phyloP scores from a whole-genome alignment of 1,140 invertebrate species.

The Ericerus pela region DNA sequence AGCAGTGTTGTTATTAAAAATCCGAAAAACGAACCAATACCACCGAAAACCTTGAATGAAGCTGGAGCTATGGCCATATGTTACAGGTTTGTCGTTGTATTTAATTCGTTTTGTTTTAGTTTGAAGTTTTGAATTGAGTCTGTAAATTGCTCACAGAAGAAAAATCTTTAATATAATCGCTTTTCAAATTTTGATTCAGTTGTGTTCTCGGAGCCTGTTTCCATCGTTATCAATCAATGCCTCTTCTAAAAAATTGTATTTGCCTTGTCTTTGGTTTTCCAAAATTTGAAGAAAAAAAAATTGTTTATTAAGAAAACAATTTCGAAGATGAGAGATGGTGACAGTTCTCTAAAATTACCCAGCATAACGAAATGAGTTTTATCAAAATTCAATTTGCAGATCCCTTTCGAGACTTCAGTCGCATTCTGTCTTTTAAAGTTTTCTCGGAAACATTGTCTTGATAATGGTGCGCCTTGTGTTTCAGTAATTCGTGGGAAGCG shows the following conservation, averaged over 20 bases:
- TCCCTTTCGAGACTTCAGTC: not conserved
- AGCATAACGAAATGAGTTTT: too few species aligned
- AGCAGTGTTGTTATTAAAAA: constrained; percentile 92
- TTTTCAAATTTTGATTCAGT: too few species aligned
- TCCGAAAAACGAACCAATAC: constrained; percentile 48
- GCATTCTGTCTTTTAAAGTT: not conserved
- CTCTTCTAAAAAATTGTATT: too few species aligned
- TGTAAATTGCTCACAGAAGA: not conserved
- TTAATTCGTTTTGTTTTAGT: not conserved
- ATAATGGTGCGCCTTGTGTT: too few species aligned
- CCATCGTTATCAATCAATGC: too few species aligned
- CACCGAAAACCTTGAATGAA: constrained; percentile 90
- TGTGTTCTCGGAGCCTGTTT: too few species aligned
- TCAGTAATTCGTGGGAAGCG: constrained; percentile 86
- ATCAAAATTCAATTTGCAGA: not conserved
- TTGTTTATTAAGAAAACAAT: too few species aligned
- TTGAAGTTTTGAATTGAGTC: constrained; percentile 1
- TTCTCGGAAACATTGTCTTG: too few species aligned
- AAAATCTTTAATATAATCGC: not conserved
- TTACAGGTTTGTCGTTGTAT: constrained; percentile 49
- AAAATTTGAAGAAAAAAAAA: too few species aligned
- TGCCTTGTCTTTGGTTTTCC: too few species aligned
- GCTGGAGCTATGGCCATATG: constrained; percentile 94
- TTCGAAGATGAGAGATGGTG: too few species aligned
- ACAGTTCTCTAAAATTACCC: too few species aligned